A percentile compares a stretch with the other conserved stretches of the same genome.
phyloP scores from a whole-genome alignment of 2,888 invertebrate species.

The Helicoverpa assulta region DNA sequence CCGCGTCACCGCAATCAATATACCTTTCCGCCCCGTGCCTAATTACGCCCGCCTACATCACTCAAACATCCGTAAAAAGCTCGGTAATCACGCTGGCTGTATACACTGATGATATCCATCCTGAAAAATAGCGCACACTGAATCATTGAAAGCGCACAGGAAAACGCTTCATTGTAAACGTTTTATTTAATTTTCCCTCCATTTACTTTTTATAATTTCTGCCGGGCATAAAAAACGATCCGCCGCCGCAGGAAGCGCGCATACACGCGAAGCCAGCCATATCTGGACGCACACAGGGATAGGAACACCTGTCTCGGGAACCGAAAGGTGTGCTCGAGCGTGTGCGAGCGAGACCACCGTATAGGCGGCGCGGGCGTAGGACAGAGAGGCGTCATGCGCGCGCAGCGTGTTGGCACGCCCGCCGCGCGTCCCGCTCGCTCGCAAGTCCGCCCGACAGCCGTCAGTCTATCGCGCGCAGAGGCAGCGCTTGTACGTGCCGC shows the following conservation, averaged over 20 bases:
- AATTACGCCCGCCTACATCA: slow-evolving; percentile 89
- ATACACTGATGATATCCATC: slow-evolving; percentile 76
- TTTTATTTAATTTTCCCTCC: slow-evolving; percentile 90
- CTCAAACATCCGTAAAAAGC: slow-evolving; percentile 87
- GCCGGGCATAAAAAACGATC: slow-evolving; percentile 90
- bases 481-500: slow-evolving; percentile 85
- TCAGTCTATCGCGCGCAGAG: slow-evolving; percentile 89
- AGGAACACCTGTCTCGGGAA: slow-evolving; percentile 89
- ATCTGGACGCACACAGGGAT: slow-evolving; percentile 86
- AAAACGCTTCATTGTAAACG: slow-evolving; percentile 90
- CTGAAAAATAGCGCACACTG: slow-evolving; percentile 87
- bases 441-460: slow-evolving; percentile 77
- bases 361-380: slow-evolving; percentile 71
- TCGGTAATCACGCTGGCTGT: slow-evolving; percentile 77
- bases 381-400: slow-evolving; percentile 84
- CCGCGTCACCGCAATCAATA: slow-evolving; percentile 90
- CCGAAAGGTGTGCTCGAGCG: slow-evolving; percentile 88
- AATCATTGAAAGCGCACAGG: slow-evolving; percentile 89
- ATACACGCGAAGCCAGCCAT: slow-evolving; percentile 76
- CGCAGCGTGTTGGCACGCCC: slow-evolving; percentile 86
- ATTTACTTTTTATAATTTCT: slow-evolving; percentile 90
- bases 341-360: slow-evolving; percentile 77
- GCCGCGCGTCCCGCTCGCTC: slow-evolving; percentile 88
- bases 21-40: slow-evolving; percentile 89
- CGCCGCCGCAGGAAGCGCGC: slow-evolving; percentile 89